These are phyloP conservation scores for Clarias magur DNA, from an alignment of 2,113 vertebrate species.

Conservation along the genomic window DNA sequence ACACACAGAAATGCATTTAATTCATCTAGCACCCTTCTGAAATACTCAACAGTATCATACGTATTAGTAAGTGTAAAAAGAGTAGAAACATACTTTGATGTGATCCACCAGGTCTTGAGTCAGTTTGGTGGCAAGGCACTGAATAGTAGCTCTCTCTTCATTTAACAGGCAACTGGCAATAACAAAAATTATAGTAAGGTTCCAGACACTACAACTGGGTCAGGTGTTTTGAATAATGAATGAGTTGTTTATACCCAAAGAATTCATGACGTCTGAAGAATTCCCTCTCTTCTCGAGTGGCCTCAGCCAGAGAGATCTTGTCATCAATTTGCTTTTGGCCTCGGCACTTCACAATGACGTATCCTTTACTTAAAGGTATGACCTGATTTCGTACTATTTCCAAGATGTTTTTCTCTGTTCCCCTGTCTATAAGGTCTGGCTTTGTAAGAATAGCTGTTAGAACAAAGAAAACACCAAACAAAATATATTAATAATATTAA, in stretches of 20 bases:
- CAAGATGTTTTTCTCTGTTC: conserved; percentile 66
- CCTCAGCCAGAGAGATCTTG: conserved; percentile 62
- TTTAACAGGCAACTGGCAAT: conserved; percentile 45
- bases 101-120: conserved; percentile 41
- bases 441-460: conserved; percentile 79
- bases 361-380: conserved; percentile 76
- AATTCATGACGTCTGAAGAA: conserved; percentile 73
- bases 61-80: neutral
- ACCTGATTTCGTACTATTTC: conserved; percentile 66
- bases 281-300: conserved; percentile 66
- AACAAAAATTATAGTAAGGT: neutral
- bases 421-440: conserved; percentile 78
- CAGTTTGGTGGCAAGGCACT: conserved; percentile 46
- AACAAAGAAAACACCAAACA: neutral
- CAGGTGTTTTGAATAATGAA: neutral
- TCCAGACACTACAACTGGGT: neutral
- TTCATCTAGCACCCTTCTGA: neutral
- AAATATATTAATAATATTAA: neutral
- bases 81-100: conserved; percentile 49
- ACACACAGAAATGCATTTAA: neutral
- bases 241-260: conserved; percentile 65
- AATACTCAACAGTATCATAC: neutral
- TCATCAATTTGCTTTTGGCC: conserved; percentile 71
- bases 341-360: conserved; percentile 79
- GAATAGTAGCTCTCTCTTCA: conserved; percentile 53